Base-by-base conservation (phyloP, 1,140 invertebrate genomes). In the Aphis craccivora region DNA sequence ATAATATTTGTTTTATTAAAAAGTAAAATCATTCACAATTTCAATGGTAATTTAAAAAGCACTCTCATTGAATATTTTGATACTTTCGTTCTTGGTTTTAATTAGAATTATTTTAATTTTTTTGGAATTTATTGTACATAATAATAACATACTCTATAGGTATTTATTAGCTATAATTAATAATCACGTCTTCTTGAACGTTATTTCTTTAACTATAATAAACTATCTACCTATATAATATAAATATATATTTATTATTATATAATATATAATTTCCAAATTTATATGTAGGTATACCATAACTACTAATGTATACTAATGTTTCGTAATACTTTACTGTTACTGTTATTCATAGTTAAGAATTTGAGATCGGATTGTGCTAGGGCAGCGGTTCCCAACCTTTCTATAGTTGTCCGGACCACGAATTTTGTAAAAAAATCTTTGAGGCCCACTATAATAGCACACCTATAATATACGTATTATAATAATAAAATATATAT, bases 41-140 rank as follows among this genome's bases (percentile, higher is more conserved):
- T 84, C 83, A 84, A 84, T 43, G 83, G 43, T 40, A 84, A 84
- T 87, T 48, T 87, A 51, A 30, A 48, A 87, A n/a, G 30, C 18
- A 48, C 6, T 48, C 14, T 20, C 25, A 35, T 48, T 48, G 14
- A 87, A 87, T 30, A 30, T 20, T 87, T 22, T n/a, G 8, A 1
- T 2, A n/a, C 48, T 48, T 30, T n/a, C 6, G 43, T 48, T 18
- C 30, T 87, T 87, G 30, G 7, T 14, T 67, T 67, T 67, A 30
- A 14, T 67, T 4, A 30, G 3, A 30, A 14, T 30, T n/a, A 9
- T 30, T 60, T 25, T 30, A 30, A 30, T 11, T 60, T 8, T 30
- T 8, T 60, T 30, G 60, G 30, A 67, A 67, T 67, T 1, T 67
- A 14, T 67, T 67, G 11, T 30, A 67, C 25, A 30, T n/a, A 67